Conservation (phyloP, 2,113 vertebrate species). For the Brachionichthys hirsutus region DNA sequence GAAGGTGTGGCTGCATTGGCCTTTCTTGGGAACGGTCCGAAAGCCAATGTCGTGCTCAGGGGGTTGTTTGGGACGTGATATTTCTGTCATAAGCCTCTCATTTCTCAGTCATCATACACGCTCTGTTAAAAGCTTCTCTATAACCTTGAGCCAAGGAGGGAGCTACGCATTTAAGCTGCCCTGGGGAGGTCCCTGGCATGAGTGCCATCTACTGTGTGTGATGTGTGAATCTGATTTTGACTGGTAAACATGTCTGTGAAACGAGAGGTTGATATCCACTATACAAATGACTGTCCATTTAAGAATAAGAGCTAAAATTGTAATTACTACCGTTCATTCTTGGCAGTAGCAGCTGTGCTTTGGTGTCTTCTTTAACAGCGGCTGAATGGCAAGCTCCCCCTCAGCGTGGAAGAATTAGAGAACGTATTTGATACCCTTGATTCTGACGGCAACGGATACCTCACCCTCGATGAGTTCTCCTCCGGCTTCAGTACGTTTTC, state of each 20-base stretch:
- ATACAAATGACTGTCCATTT: constrained; percentile 1
- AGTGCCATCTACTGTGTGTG: background rate
- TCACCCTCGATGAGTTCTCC: constrained; percentile 88
- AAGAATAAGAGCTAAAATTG: constrained; percentile 12
- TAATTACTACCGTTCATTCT: constrained; percentile 27
- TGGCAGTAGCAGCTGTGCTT: constrained; percentile 36
- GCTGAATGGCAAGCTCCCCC: constrained; percentile 80
- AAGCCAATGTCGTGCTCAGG: too few species aligned
- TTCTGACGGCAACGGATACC: constrained; percentile 86
- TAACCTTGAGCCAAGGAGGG: too few species aligned
- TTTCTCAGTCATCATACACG: too few species aligned
- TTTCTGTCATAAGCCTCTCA: too few species aligned
- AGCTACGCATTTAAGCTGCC: background rate
- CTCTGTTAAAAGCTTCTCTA: too few species aligned
- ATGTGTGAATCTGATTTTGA: background rate
- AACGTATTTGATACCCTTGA: constrained; percentile 89
- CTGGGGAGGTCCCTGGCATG: constrained; percentile 9
- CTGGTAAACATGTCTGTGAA: background rate
- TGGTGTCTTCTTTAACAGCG: constrained; percentile 63
- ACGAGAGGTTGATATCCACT: background rate
- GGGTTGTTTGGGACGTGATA: too few species aligned
- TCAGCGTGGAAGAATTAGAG: constrained; percentile 87
- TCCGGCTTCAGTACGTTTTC: constrained; percentile 87
- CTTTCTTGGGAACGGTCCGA: constrained; percentile 9
- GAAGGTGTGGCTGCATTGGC: constrained; percentile 48